Percentiles rank a stretch among this genome's conserved stretches.
Evolutionary conservation across 2,888 invertebrate species (phyloP).

Genomic region (Xanthorhoe designata): DNA sequence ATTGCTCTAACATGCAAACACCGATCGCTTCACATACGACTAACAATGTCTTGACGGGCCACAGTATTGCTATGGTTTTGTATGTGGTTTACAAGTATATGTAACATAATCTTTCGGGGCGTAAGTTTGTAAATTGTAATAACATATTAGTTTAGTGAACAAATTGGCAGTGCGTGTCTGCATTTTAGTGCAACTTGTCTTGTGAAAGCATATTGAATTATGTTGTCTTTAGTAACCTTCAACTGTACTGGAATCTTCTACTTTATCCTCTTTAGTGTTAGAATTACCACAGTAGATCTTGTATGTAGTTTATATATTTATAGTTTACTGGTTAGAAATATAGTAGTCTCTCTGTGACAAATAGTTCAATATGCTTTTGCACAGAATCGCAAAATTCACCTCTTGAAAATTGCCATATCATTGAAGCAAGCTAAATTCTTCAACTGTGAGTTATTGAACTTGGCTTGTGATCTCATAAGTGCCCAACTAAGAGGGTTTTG

Average conservation of each 20-base stretch:
- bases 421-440: constrained; percentile 69
- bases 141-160: constrained; percentile 64
- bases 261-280: constrained; percentile 10
- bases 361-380: constrained; percentile 84
- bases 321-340: constrained; percentile 27
- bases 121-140: constrained; percentile 66
- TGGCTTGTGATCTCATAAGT: constrained; percentile 57
- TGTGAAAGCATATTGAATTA: constrained; percentile 82
- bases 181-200: constrained; percentile 85
- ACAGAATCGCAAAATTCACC: constrained; percentile 73
- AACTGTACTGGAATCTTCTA: constrained; percentile 16
- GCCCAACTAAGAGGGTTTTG: constrained; percentile 80
- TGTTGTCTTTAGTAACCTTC: constrained; percentile 53
- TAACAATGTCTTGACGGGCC: constrained; percentile 83
- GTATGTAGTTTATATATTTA: constrained; percentile 32
- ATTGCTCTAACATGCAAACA: constrained; percentile 87
- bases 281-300: constrained; percentile 20
- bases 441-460: constrained; percentile 62
- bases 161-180: constrained; percentile 85
- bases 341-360: constrained; percentile 46
- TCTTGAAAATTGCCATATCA: constrained; percentile 66
- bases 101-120: constrained; percentile 80
- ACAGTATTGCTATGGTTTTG: constrained; percentile 81
- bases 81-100: constrained; percentile 82
- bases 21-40: constrained; percentile 85